Evolutionary conservation across 2,113 vertebrate genomes (phyloP).

Genomic region (Drymodes brunneopygia): DNA sequence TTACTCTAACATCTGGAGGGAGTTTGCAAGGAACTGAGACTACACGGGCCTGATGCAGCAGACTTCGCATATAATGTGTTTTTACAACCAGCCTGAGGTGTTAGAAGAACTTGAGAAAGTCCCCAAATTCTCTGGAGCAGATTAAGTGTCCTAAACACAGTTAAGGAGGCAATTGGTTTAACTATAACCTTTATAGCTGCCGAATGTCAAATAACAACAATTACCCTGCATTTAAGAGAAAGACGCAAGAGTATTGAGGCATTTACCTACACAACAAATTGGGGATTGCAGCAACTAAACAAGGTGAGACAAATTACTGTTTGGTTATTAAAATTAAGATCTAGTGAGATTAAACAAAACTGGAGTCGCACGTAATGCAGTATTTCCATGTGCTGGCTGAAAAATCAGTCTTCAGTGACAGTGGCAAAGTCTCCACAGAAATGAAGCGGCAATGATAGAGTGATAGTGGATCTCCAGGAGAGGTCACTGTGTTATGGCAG

Average conservation of each 20-base stretch:
- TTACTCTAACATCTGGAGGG: conserved; percentile 25
- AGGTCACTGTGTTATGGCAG: not conserved
- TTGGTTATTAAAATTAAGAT: not conserved
- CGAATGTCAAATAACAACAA: not conserved
- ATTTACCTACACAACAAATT: not conserved
- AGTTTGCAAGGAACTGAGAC: not conserved
- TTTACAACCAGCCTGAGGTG: not conserved
- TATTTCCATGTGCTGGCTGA: not conserved
- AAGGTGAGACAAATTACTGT: not conserved
- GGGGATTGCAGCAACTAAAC: not conserved
- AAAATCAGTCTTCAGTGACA: not conserved
- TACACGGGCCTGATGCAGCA: not conserved
- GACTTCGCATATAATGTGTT: not conserved
- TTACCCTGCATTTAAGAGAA: not conserved
- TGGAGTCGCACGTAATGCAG: not conserved
- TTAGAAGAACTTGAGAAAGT: conserved; percentile 9
- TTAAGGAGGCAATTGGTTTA: conserved; percentile 4
- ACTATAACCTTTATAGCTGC: not conserved
- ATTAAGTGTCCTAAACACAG: not conserved
- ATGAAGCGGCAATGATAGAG: accelerated
- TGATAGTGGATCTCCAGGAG: not conserved
- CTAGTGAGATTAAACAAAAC: not conserved
- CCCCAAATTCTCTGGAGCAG: not conserved
- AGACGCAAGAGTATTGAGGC: not conserved
- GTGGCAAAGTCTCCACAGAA: not conserved